A percentile compares a stretch with the other conserved stretches of the same genome.
Conservation (phyloP, 2,797 vertebrate species). For the Novumbra hubbsi region DNA sequence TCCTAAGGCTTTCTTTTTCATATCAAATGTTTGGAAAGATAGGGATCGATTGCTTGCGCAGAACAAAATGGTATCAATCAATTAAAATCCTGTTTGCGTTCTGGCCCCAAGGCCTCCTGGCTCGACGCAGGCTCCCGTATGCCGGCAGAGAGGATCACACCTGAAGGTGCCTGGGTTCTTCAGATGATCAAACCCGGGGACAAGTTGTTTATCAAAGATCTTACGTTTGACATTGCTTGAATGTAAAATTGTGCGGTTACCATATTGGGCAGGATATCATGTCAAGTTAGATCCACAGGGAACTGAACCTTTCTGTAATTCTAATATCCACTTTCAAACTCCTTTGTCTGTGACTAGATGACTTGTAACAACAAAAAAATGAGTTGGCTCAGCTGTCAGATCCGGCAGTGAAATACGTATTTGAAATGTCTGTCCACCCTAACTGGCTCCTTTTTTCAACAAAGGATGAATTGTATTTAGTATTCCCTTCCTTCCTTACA, state of each 20-base stretch:
- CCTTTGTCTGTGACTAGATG: slow-evolving; percentile 19
- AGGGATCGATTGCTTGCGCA: background rate
- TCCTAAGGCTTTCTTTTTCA: background rate
- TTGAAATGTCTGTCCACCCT: background rate
- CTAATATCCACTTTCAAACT: slow-evolving; percentile 26
- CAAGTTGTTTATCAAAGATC: background rate
- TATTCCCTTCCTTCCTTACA: background rate
- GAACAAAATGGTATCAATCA: background rate
- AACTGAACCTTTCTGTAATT: background rate
- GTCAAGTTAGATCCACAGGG: background rate
- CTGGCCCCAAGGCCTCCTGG: background rate
- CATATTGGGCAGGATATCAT: background rate
- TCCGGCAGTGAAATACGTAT: slow-evolving; percentile 1
- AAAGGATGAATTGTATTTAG: background rate
- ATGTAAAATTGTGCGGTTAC: background rate
- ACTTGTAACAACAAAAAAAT: slow-evolving; percentile 21
- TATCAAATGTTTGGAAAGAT: background rate
- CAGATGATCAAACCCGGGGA: background rate
- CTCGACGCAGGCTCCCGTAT: background rate
- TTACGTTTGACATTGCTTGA: slow-evolving; percentile 1
- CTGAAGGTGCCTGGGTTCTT: background rate
- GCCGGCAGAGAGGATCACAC: background rate
- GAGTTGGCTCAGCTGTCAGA: background rate
- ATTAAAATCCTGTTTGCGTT: background rate
- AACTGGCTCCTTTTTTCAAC: background rate